Percentiles rank a stretch among this genome's conserved stretches.
These are phyloP conservation scores for Neodiprion pinetum DNA, from an alignment of 1,140 invertebrate genomes.

Conservation along the genomic window DNA sequence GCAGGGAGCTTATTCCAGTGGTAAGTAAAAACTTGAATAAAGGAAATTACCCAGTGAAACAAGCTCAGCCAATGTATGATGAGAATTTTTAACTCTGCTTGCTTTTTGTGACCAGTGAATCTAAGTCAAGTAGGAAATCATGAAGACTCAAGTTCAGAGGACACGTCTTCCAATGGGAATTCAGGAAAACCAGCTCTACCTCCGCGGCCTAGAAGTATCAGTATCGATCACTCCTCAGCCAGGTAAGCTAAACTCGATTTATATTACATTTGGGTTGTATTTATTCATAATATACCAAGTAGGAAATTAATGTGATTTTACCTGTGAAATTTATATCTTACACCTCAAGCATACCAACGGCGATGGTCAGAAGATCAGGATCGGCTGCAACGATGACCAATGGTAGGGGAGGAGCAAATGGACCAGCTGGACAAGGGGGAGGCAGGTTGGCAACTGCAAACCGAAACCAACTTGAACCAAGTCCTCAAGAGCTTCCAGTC, in stretches of 20 bases:
- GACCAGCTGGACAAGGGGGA: constrained; percentile 36
- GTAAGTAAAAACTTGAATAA: constrained; percentile 51
- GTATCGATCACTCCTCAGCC: constrained; percentile 56
- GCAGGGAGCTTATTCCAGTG: constrained; percentile 71
- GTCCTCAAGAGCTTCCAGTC: constrained; percentile 58
- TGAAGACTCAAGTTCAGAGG: constrained; percentile 81
- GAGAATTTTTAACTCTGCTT: too few relatives aligned
- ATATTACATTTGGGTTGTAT: constrained; percentile 18
- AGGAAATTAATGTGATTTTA: constrained; percentile 20
- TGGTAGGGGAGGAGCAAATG: constrained; percentile 35
- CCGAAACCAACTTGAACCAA: constrained; percentile 56
- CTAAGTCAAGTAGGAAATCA: constrained; percentile 70
- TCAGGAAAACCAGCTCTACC: constrained; percentile 67
- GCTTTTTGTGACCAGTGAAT: constrained; percentile 59
- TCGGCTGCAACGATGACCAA: constrained; percentile 49
- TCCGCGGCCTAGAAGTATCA: constrained; percentile 65
- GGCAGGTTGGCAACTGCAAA: constrained; percentile 39
- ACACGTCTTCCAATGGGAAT: constrained; percentile 63
- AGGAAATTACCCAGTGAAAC: too few relatives aligned
- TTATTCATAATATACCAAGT: constrained; percentile 27
- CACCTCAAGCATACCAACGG: constrained; percentile 44
- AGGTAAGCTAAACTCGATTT: constrained; percentile 41
- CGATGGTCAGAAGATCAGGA: constrained; percentile 45
- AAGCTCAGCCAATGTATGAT: too few relatives aligned
- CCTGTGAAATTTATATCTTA: constrained; percentile 1